A percentile compares a stretch with the other conserved stretches of the same genome.
These are phyloP conservation scores for Ichneumon xanthorius DNA, from an alignment of 2,888 invertebrate species.

Conservation along the genomic window DNA sequence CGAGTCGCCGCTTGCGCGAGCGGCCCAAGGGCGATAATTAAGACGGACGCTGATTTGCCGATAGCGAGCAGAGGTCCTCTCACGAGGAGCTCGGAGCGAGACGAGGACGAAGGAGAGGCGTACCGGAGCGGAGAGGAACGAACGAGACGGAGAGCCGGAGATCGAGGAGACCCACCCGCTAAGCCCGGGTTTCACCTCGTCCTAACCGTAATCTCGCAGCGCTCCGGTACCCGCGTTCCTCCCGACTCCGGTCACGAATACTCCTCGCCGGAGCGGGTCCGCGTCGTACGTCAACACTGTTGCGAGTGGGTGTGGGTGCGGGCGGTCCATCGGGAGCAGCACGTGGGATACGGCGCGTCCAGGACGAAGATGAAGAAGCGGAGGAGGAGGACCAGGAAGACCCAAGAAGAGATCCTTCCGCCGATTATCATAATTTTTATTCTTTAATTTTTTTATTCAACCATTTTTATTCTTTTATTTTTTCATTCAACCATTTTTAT, in stretches of 20 bases:
- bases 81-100: conserved; percentile 59
- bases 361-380: too few relatives aligned
- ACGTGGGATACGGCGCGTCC: conserved; percentile 44
- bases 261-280: conserved; percentile 46
- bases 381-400: too few relatives aligned
- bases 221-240: conserved; percentile 58
- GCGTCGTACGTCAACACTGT: conserved; percentile 62
- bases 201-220: conserved; percentile 74
- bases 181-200: conserved; percentile 69
- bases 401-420: too few relatives aligned
- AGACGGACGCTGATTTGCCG: conserved; percentile 84
- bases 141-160: conserved; percentile 25
- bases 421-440: too few relatives aligned
- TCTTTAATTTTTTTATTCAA: background rate
- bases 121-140: conserved; percentile 19
- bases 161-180: conserved; percentile 72
- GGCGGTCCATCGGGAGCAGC: conserved; percentile 60
- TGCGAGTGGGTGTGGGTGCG: conserved; percentile 60
- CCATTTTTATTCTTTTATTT: conserved; percentile 4
- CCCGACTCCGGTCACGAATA: conserved; percentile 43
- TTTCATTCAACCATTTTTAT: too few relatives aligned
- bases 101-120: conserved; percentile 16
- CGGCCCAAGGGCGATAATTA: conserved; percentile 83
- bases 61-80: conserved; percentile 73
- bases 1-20: conserved; percentile 47